Conservation (phyloP, 2,888 invertebrate genomes). For the Rhamphomyia laevipes region DNA sequence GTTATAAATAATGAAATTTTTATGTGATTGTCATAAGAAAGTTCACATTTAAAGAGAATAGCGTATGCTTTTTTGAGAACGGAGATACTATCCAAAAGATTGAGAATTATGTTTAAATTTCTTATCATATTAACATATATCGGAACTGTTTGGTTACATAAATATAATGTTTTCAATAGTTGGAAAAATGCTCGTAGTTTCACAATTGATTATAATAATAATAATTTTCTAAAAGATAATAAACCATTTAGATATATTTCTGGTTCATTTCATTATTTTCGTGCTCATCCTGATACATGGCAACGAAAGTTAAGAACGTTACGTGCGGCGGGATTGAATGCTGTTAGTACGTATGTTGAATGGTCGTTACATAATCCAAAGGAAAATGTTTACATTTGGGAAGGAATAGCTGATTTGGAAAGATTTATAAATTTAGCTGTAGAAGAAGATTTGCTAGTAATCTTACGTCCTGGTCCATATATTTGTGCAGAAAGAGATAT, state of each 20-base stretch:
- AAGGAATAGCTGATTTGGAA: slow-evolving; percentile 57
- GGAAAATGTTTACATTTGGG: slow-evolving; percentile 51
- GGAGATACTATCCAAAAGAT: no score
- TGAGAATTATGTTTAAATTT: no score
- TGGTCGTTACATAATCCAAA: slow-evolving; percentile 82
- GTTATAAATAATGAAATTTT: no score
- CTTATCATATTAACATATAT: no score
- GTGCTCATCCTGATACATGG: slow-evolving; percentile 66
- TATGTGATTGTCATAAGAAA: no score
- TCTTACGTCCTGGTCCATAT: slow-evolving; percentile 80
- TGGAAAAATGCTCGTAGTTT: not conserved
- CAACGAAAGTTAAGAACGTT: slow-evolving; percentile 56
- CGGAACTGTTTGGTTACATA: no score
- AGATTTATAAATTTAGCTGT: slow-evolving; percentile 60
- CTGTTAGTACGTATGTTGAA: slow-evolving; percentile 76
- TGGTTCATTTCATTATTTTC: slow-evolving; percentile 82
- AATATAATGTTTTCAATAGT: no score
- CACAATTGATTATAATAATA: slow-evolving; percentile 43
- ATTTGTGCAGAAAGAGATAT: slow-evolving; percentile 85
- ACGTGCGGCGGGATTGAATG: slow-evolving; percentile 67
- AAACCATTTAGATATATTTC: slow-evolving; percentile 57
- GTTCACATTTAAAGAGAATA: no score
- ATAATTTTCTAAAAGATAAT: slow-evolving; percentile 61
- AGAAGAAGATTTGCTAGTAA: slow-evolving; percentile 63
- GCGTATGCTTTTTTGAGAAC: no score